Base-by-base conservation (phyloP, 92 coral and sea anemone species). In the Parazoanthus swiftii region DNA sequence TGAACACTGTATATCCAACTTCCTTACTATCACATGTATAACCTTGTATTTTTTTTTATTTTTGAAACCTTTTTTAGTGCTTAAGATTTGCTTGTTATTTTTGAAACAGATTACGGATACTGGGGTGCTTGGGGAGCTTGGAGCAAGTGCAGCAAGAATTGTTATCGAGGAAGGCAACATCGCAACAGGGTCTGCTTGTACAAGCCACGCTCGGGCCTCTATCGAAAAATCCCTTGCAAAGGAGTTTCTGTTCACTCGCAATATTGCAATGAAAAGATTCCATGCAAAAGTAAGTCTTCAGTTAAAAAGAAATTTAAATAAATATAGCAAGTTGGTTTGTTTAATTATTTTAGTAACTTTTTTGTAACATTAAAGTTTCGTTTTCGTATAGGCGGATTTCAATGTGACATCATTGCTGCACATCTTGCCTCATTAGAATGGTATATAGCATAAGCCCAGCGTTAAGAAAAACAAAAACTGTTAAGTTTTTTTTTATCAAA, bases 51-150 rank as follows among this genome's bases (percentile, higher is more conserved):
- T 4, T 63, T 63, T 63, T 6, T 63, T 25, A 63, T 3, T 63
- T 63, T 23, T 23, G 8, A 63, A 63, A 20, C 3, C 26, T 25
- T 63, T 18, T 63, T 73, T 10, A 37, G 11, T 14, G 14, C 18
- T 33, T 5, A 70, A 29, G 74, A n/a, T 23, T 3, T 33, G 7
- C 16, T 16, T 73, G 37, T 3, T 13, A 11, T 79, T 26, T 1
- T 48, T n/a, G 13, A 6, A 46, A 58, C 71, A 80, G 85, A 54
- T 80, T 80, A 80, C 25, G 85, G 85, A 0, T 80, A 80, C 72
- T 80, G 85, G 85, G 85, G 85, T 8, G 72, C 85, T 11, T 80
- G 85, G 85, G 85, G 85, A 36, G 48, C 85, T 8, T 80, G 85
- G 85, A 80, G 85, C 46, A 54, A 80, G 16, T 80, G 85, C 25